Percentiles rank a stretch among this genome's conserved stretches.
Evolutionary conservation across 2,113 vertebrate genomes (phyloP).

Genomic region (Pleuronectes platessa): DNA sequence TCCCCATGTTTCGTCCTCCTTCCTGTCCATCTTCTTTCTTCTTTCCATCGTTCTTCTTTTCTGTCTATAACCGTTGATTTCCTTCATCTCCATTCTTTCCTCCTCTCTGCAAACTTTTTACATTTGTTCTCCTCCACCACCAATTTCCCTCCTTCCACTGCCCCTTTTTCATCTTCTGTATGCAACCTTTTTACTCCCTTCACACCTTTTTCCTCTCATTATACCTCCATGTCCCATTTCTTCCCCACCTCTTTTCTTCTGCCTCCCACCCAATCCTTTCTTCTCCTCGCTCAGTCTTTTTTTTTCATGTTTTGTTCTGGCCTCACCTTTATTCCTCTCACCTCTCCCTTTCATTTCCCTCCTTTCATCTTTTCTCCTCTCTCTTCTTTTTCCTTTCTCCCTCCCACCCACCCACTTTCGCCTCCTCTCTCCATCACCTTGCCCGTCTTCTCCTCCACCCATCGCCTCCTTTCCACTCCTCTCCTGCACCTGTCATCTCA

Average conservation of each 20-base stretch:
- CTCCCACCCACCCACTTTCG: slow-evolving; percentile 11
- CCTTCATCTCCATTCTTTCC: not conserved
- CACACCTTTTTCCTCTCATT: slow-evolving; percentile 17
- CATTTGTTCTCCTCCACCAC: too few relatives aligned
- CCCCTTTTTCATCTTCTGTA: slow-evolving; percentile 2
- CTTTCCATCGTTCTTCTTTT: too few relatives aligned
- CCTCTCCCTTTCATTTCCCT: slow-evolving; percentile 34
- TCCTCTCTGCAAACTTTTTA: not conserved
- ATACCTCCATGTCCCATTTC: slow-evolving; percentile 17
- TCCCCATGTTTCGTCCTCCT: not conserved
- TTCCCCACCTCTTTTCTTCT: slow-evolving; percentile 19
- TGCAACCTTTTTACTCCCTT: not conserved
- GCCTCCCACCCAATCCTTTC: slow-evolving; percentile 23
- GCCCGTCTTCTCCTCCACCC: slow-evolving; percentile 2
- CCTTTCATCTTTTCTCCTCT: slow-evolving; percentile 39
- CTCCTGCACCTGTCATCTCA: slow-evolving; percentile 42
- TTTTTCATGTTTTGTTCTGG: slow-evolving; percentile 26
- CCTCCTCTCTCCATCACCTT: not conserved
- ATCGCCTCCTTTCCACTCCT: slow-evolving; percentile 15
- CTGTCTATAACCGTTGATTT: not conserved
- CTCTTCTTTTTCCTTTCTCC: slow-evolving; percentile 1
- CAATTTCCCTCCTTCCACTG: slow-evolving; percentile 2
- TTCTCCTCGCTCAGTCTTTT: not conserved
- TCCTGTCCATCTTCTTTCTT: too few relatives aligned
- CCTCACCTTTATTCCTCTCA: slow-evolving; percentile 28